Evolutionary conservation across 2,888 invertebrate genomes (phyloP), one percentile per base, ranked within the genome.

Genomic region (Hesperia comma): DNA sequence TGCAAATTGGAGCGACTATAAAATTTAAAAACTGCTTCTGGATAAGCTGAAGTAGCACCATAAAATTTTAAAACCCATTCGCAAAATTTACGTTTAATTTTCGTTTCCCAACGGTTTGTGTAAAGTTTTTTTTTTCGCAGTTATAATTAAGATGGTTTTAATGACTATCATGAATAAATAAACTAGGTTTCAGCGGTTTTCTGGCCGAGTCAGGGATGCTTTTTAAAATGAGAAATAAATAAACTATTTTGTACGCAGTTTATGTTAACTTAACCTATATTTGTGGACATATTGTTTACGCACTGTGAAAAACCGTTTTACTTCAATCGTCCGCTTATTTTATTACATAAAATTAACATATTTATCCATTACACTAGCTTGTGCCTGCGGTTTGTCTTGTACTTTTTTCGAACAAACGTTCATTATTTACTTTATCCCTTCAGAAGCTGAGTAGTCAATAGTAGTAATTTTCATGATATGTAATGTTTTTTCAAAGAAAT

Each of bases 1-100:
- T 46, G 66, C 60, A 66, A 66, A 61, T 66, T 66, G 66, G 66
- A 66, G 46, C 66, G 60, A 61, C 66, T 66, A 66, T 66, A 66
- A 66, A 66, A 66, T 61, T 66, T 61, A 66, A 66, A 58, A 61
- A 66, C 60, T 60, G 66, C 60, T 33, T 66, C 60, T 66, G 66
- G 66, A 66, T 66, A 66, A 66, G 66, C 66, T 66, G 60, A 66
- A 66, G 66, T 66, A 33, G 66, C 43, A 37, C 66, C 60, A 61
- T 66, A 66, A 66, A 66, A 66, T 60, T 66, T 66, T 66, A 66
- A 66, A 66, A 66, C 66, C 66, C 60, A 66, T 66, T 66, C 40
- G 54, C 37, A 21, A 60, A 60, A 61, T 67, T 67, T 61, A 61
- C 67, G 67, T 55, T 54, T 60, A 55, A 67, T 58, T 51, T 64